Evolutionary conservation across 2,888 invertebrate genomes (phyloP), one percentile per base, ranked within the genome.

Genomic region (Petrophora chlorosata): DNA sequence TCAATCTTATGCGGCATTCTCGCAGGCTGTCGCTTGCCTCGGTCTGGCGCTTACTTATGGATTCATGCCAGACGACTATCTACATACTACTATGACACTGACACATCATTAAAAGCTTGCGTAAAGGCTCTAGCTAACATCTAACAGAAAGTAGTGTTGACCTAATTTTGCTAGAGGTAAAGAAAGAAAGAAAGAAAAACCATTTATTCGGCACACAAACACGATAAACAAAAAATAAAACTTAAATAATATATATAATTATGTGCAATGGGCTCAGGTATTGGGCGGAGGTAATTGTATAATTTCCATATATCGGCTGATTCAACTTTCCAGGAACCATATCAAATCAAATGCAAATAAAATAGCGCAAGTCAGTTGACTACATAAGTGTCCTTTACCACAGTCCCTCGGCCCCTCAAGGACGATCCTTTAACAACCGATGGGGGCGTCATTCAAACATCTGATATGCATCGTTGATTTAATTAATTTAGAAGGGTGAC

Each of bases 11-110:
- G 63, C 53, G 66, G 66, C 63, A 66, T 72, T 67, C 53, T 49
- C 63, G 57, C 82, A 77, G 73, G 73, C 82, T 81, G 84, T 64
- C 77, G 74, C 74, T 61, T 55, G 63, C 72, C 66, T 59, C 66
- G 67, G 59, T 63, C 62, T 67, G 66, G 68, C 67, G 73, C 70
- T 71, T 69, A 67, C 70, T 72, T 72, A 70, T 83, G 85, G 86
- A 84, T 65, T 68, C 70, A 66, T 83, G 86, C 85, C 85, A 85
- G 82, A 69, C 69, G 55, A 59, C 61, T 59, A 63, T 53, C 17
- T 28, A 38, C 38, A 39, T 10, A 38, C 39, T 47, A 38, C 43
- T 32, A 25, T 25, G 51, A 53, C 46, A 44, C 29, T 53, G 48
- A 61, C 47, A 53, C 36, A 25, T 10, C 56, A 59, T 58, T 59